Base-by-base conservation (phyloP, 2,113 vertebrate species). In the Epinephelus cyanopodus region DNA sequence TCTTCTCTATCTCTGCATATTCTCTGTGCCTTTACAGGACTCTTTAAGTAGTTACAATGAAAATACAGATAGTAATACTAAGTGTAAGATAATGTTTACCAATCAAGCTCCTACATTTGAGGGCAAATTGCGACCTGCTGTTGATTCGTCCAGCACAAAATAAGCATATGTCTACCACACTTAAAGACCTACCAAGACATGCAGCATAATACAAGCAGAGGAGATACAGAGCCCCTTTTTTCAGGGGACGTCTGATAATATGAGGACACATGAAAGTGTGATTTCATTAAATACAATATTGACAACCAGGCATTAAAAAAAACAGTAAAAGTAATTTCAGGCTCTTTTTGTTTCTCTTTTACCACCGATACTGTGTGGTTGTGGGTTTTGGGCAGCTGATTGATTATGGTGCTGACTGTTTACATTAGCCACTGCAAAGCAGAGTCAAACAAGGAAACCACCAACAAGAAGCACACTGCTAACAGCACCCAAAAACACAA, bases 371-470 rank as follows among this genome's bases (percentile, higher is more conserved):
- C 70, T 53, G 52, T 23, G 1, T 47, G 53, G 27, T 8, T 68
- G 10, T 52, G 50, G 52, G 70, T 9, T 48, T 8, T 11, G 75
- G 9, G 21, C 15, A 84, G 33, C 14, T 82, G 69, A 29, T 48
- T 33, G 6, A 37, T 37, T 5, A 56, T 87, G 82, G 33, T 60
- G n/a, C n/a, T 82, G 71, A 27, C 65, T 54, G 61, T 89, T 60
- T 82, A 74, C 67, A 45, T 87, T 50, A 48, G 23, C 56, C 65
- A 83, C 61, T 82, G 54, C 37, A 84, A 75, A 0, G 2, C 54
- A 18, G 27, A 23, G 17, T 14, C 2, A 21, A 21, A 52, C 18
- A 62, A n/a, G 47, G 1, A 21, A 21, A 61, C 9, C 21, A 5
- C 6, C 61, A 63, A 13, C 18, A 7, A 2, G 11, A 65, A 10